Percentiles rank a stretch among this genome's conserved stretches.
Evolutionary conservation across 2,888 invertebrate genomes (phyloP).

Genomic region (Meandrusa payeni): DNA sequence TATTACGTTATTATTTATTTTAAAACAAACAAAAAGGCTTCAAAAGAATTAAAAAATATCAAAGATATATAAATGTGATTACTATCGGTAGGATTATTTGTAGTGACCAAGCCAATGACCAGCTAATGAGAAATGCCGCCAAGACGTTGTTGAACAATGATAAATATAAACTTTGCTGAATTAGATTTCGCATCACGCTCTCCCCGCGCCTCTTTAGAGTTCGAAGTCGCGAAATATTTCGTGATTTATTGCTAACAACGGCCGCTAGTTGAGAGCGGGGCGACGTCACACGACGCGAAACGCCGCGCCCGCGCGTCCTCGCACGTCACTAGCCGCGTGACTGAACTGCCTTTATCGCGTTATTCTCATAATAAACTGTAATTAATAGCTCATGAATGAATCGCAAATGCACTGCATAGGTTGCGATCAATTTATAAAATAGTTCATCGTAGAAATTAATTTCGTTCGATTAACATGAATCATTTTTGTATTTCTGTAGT

Average conservation of each 20-base stretch:
- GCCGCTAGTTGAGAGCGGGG: constrained; percentile 9
- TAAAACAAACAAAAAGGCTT: too few relatives aligned
- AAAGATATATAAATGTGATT: neutral
- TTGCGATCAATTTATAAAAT: too few relatives aligned
- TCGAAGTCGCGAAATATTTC: constrained; percentile 37
- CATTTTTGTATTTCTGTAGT: too few relatives aligned
- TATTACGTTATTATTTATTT: too few relatives aligned
- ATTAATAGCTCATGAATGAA: constrained; percentile 21
- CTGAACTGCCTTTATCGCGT: constrained; percentile 13
- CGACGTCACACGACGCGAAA: constrained; percentile 19
- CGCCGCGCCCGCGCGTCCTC: constrained; percentile 33
- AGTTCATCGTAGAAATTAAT: too few relatives aligned
- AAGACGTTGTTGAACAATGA: constrained; percentile 14
- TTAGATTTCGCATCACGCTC: constrained; percentile 28
- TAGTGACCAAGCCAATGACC: constrained; percentile 23
- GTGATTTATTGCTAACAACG: constrained; percentile 23
- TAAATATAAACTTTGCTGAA: constrained; percentile 30
- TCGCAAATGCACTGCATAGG: neutral
- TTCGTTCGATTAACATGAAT: too few relatives aligned
- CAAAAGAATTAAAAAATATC: neutral
- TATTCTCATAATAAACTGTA: constrained; percentile 20
- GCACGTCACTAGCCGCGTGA: constrained; percentile 40
- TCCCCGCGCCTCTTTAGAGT: constrained; percentile 26
- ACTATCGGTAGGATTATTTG: neutral
- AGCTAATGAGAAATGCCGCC: constrained; percentile 26